Evolutionary conservation across 2,888 invertebrate genomes (phyloP).

Genomic region (Lordiphosa andalusiaca): DNA sequence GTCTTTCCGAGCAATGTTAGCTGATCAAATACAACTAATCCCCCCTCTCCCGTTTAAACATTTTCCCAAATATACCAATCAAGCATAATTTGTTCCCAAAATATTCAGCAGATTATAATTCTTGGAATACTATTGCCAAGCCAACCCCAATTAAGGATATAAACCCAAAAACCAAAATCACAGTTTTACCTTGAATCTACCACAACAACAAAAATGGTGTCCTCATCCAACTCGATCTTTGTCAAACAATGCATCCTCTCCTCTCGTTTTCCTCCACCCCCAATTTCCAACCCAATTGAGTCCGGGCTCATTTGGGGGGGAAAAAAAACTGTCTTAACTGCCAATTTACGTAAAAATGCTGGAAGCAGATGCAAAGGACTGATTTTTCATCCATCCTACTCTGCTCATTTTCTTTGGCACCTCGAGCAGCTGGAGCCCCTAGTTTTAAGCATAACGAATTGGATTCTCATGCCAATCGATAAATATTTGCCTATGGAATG

Average conservation of each 20-base stretch:
- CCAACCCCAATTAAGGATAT: conserved; percentile 52
- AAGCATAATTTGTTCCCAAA: background rate
- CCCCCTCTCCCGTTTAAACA: too few relatives aligned
- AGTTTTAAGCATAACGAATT: conserved; percentile 68
- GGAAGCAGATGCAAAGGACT: conserved; percentile 47
- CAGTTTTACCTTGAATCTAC: conserved; percentile 24
- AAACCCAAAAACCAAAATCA: conserved; percentile 11
- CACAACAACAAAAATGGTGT: conserved; percentile 40
- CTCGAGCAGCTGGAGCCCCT: conserved; percentile 43
- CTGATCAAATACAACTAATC: too few relatives aligned
- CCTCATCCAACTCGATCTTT: conserved; percentile 43
- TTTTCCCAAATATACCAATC: too few relatives aligned
- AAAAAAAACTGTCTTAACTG: conserved; percentile 52
- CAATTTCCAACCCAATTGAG: conserved; percentile 30
- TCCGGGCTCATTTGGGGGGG: conserved; percentile 16
- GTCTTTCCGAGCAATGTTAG: too few relatives aligned
- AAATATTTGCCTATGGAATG: conserved; percentile 65
- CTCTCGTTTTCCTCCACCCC: conserved; percentile 4
- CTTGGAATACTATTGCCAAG: conserved; percentile 18
- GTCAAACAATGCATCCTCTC: conserved; percentile 17
- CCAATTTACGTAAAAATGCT: conserved; percentile 64
- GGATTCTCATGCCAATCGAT: conserved; percentile 74
- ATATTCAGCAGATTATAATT: conserved; percentile 44
- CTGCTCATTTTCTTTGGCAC: conserved; percentile 31
- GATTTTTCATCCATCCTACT: conserved; percentile 49